phyloP scores from a whole-genome alignment of 2,888 invertebrate genomes.

The Xestia sexstrigata region DNA sequence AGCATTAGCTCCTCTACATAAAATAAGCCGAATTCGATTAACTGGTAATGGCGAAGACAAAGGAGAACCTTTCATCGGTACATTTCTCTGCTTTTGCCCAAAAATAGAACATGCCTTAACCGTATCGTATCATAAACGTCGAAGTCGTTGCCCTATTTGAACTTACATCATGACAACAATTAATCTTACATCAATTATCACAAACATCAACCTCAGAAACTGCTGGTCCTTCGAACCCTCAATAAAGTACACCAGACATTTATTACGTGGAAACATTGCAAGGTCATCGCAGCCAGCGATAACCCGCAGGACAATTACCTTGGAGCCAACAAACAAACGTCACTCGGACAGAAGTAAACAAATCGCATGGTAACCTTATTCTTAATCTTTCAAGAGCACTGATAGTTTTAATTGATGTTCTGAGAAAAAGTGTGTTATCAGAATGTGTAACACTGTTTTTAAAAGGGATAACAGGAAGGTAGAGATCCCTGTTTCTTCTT shows the following conservation, averaged over 20 bases:
- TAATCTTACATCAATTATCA: not conserved
- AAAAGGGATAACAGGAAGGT: not conserved
- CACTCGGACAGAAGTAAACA: slow-evolving; percentile 45
- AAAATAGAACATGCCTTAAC: not conserved
- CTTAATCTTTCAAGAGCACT: slow-evolving; percentile 21
- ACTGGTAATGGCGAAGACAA: not conserved
- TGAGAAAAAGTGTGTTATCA: slow-evolving; percentile 12
- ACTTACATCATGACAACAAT: not conserved
- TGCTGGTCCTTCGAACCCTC: slow-evolving; percentile 30
- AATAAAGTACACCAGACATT: slow-evolving; percentile 46
- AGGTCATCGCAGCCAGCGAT: slow-evolving; percentile 60
- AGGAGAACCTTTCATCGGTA: not conserved
- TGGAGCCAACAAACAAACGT: slow-evolving; percentile 47
- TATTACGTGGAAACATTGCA: slow-evolving; percentile 56
- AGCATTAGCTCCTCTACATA: not conserved
- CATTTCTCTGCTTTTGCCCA: not conserved
- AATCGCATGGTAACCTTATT: slow-evolving; percentile 36
- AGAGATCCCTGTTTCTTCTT: not conserved
- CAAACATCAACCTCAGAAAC: slow-evolving; percentile 4
- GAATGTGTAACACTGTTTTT: not conserved
- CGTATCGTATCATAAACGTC: not conserved
- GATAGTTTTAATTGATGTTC: slow-evolving; percentile 16
- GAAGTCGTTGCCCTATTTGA: slow-evolving; percentile 9
- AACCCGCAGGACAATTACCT: slow-evolving; percentile 68
- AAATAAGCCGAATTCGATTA: not conserved